phyloP scores from a whole-genome alignment of 1,140 invertebrate genomes.

The Pseudomyrmex cubaensis region DNA sequence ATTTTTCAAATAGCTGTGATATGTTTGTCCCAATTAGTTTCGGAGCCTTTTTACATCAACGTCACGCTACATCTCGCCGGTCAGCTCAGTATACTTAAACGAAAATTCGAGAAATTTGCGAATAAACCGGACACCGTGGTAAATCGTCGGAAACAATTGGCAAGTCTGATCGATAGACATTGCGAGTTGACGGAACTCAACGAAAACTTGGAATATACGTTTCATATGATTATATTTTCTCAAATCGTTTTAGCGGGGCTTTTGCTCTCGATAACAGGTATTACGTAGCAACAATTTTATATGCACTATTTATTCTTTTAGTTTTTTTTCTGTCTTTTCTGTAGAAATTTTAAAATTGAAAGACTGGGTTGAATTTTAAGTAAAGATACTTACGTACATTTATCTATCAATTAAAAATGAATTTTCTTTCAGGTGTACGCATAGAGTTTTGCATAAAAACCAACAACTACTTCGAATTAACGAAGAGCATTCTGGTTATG shows the following conservation, averaged over 20 bases:
- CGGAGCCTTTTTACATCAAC: constrained; percentile 64
- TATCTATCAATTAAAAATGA: not conserved
- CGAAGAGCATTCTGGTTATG: constrained; percentile 54
- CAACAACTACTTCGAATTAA: not conserved
- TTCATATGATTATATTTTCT: constrained; percentile 35
- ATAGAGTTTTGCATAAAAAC: constrained; percentile 64
- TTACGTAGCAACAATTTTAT: not conserved
- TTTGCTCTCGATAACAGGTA: constrained; percentile 62
- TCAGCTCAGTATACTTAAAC: constrained; percentile 39
- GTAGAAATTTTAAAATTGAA: not conserved
- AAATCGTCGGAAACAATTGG: constrained; percentile 41
- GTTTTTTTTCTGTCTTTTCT: not conserved
- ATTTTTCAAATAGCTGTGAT: not conserved
- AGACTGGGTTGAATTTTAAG: too few relatives aligned
- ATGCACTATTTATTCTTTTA: constrained; percentile 8
- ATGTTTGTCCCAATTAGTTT: constrained; percentile 27
- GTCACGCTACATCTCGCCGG: constrained; percentile 35
- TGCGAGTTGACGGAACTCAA: constrained; percentile 19
- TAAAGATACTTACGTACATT: too few relatives aligned
- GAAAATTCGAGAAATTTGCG: constrained; percentile 17
- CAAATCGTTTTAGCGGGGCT: constrained; percentile 29
- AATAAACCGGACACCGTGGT: constrained; percentile 1
- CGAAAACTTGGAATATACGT: constrained; percentile 30
- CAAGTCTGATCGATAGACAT: constrained; percentile 17
- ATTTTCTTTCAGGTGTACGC: constrained; percentile 66